Evolutionary conservation across 2,888 invertebrate species (phyloP).

Genomic region (Tricholauxania praeusta): DNA sequence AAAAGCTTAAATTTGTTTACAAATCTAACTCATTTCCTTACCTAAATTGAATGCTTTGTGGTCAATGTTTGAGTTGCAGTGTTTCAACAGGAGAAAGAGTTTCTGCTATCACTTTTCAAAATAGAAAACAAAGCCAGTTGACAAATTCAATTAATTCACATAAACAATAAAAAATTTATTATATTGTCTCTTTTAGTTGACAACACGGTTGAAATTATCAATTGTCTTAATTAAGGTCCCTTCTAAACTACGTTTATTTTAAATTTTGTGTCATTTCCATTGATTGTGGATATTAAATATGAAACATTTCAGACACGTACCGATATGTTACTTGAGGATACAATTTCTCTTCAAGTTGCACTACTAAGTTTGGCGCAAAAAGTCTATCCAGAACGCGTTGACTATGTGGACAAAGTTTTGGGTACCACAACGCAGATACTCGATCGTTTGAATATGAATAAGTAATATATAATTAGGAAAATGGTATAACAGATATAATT

Average conservation of each 20-base stretch:
- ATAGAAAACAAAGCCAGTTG: too few relatives aligned
- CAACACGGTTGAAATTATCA: not conserved
- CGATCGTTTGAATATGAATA: constrained; percentile 86
- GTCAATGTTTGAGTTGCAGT: too few relatives aligned
- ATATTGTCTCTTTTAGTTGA: not conserved
- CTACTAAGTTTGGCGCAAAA: constrained; percentile 94
- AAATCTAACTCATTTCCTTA: too few relatives aligned
- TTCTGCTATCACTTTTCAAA: too few relatives aligned
- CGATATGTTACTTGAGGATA: constrained; percentile 96
- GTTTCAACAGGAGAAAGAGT: too few relatives aligned
- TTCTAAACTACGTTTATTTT: not conserved
- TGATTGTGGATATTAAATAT: constrained; percentile 42
- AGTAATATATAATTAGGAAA: constrained; percentile 68
- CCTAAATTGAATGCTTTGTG: too few relatives aligned
- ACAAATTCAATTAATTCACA: too few relatives aligned
- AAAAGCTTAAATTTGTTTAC: too few relatives aligned
- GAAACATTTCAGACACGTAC: constrained; percentile 78
- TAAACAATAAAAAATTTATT: too few relatives aligned
- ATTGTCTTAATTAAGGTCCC: not conserved
- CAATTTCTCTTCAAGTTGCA: constrained; percentile 94
- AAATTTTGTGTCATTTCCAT: constrained; percentile 30
- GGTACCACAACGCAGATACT: constrained; percentile 92
- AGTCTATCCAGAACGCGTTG: constrained; percentile 94
- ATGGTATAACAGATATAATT: not conserved
- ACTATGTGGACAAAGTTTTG: constrained; percentile 95